phyloP scores from a whole-genome alignment of 2,888 invertebrate species.

The Drosophila robusta region DNA sequence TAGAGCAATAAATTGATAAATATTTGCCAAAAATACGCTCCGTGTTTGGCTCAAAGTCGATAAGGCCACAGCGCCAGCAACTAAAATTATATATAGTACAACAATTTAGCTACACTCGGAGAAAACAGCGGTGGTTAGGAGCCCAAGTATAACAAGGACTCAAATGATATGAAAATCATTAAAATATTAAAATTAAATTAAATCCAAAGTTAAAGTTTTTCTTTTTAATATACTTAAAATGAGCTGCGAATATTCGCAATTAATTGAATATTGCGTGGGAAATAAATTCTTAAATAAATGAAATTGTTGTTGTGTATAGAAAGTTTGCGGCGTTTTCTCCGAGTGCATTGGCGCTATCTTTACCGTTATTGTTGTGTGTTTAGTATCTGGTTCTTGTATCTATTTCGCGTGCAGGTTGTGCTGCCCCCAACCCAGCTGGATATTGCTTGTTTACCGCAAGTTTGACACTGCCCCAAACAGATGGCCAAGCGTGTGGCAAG shows the following conservation, averaged over 20 bases:
- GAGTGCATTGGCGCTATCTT: conserved; percentile 32
- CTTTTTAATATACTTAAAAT: too few relatives aligned
- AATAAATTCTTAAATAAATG: too few relatives aligned
- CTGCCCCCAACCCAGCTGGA: conserved; percentile 9
- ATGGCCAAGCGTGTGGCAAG: conserved; percentile 21
- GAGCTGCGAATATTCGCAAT: too few relatives aligned
- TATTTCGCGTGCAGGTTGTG: conserved; percentile 32
- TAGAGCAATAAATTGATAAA: conserved; percentile 74
- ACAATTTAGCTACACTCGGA: conserved; percentile 23
- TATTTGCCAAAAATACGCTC: conserved; percentile 69
- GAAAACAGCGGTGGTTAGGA: neutral
- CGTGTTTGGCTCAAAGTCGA: conserved; percentile 44
- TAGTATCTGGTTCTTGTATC: conserved; percentile 35
- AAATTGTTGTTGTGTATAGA: too few relatives aligned
- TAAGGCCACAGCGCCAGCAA: conserved; percentile 36
- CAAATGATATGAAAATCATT: too few relatives aligned
- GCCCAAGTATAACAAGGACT: too few relatives aligned
- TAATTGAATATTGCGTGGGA: too few relatives aligned
- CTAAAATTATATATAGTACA: conserved; percentile 32
- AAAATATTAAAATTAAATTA: too few relatives aligned
- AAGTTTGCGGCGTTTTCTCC: neutral
- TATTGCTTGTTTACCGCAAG: conserved; percentile 53
- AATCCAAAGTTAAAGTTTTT: too few relatives aligned
- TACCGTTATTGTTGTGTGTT: conserved; percentile 34
- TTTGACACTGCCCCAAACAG: conserved; percentile 2